Evolutionary conservation across 1,140 invertebrate genomes (phyloP).

Genomic region (Danaus melanippus): DNA sequence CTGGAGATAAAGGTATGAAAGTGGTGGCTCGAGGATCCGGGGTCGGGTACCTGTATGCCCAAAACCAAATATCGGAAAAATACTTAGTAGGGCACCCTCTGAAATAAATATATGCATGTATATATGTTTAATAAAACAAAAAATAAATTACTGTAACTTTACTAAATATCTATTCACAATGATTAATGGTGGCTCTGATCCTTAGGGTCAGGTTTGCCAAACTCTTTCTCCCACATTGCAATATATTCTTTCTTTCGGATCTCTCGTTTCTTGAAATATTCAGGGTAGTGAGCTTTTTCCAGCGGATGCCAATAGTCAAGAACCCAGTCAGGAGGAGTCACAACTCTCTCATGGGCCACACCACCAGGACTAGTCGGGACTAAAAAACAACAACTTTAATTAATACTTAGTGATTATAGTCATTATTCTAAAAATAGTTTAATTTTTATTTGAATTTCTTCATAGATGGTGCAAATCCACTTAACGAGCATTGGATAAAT

Average conservation of each 20-base stretch:
- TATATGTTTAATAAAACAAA: too few relatives aligned
- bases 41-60: too few relatives aligned
- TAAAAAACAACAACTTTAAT: constrained; percentile 26
- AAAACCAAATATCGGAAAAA: too few relatives aligned
- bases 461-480: too few relatives aligned
- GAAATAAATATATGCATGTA: too few relatives aligned
- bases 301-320: constrained; percentile 94
- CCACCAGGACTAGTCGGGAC: constrained; percentile 75
- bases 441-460: too few relatives aligned
- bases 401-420: background rate
- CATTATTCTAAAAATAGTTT: too few relatives aligned
- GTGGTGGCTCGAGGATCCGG: too few relatives aligned
- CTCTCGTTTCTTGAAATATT: constrained; percentile 94
- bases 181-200: constrained; percentile 39
- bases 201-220: constrained; percentile 72
- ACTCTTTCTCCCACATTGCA: constrained; percentile 89
- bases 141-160: constrained; percentile 22
- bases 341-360: constrained; percentile 80
- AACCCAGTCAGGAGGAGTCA: constrained; percentile 82
- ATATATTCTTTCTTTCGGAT: constrained; percentile 93
- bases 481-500: too few relatives aligned
- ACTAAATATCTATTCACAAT: constrained; percentile 21
- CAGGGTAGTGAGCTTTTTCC: constrained; percentile 96
- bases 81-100: too few relatives aligned
- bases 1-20: too few relatives aligned